Conservation (phyloP, 2,113 vertebrate species). For the Verasper variegatus region DNA sequence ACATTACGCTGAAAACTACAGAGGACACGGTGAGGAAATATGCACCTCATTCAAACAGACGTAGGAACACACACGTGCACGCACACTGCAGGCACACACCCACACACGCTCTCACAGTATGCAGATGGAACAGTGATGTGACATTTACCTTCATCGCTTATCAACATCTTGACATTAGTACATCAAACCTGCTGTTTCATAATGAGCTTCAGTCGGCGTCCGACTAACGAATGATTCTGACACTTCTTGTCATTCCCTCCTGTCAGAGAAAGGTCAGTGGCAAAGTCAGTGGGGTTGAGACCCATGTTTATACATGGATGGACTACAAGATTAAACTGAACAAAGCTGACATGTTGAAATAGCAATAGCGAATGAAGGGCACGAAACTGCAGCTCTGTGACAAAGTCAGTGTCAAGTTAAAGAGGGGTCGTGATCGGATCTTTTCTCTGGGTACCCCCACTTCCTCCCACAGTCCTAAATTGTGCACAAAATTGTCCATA, state of each 20-base stretch:
- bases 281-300: slow-evolving; percentile 76
- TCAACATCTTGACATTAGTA: slow-evolving; percentile 75
- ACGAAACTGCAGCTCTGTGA: slow-evolving; percentile 6
- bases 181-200: slow-evolving; percentile 75
- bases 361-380: slow-evolving; percentile 43
- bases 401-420: not conserved
- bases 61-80: not conserved
- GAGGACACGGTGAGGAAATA: slow-evolving; percentile 11
- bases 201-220: slow-evolving; percentile 64
- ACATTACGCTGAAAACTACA: slow-evolving; percentile 19
- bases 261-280: slow-evolving; percentile 72
- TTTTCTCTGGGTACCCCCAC: not conserved
- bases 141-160: slow-evolving; percentile 79
- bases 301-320: slow-evolving; percentile 59
- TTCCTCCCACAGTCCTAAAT: too few species aligned
- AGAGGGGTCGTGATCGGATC: not conserved
- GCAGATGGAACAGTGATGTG: slow-evolving; percentile 68
- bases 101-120: slow-evolving; percentile 6
- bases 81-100: slow-evolving; percentile 6
- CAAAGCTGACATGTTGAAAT: slow-evolving; percentile 61
- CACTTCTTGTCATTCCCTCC: slow-evolving; percentile 62
- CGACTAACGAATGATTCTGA: slow-evolving; percentile 62
- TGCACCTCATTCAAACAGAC: slow-evolving; percentile 20
- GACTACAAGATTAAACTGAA: slow-evolving; percentile 43
- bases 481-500: too few species aligned